Evolutionary conservation across 2,888 invertebrate species (phyloP).

Genomic region (Colostygia pectinataria): DNA sequence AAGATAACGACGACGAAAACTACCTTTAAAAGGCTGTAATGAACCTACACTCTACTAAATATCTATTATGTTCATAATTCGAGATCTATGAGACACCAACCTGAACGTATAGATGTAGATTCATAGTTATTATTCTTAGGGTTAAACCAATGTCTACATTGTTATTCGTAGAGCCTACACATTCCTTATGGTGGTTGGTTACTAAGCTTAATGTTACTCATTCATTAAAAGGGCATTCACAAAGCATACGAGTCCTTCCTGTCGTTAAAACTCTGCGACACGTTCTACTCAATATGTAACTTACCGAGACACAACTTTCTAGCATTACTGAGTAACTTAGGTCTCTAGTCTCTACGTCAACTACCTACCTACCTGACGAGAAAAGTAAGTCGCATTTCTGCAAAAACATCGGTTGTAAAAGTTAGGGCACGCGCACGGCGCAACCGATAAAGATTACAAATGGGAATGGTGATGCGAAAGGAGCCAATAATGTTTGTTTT

Average conservation of each 20-base stretch:
- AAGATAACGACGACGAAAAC: background rate
- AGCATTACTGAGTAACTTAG: slow-evolving; percentile 41
- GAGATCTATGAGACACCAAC: too few relatives aligned
- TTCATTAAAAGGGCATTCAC: slow-evolving; percentile 68
- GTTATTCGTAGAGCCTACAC: slow-evolving; percentile 53
- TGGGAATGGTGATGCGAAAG: slow-evolving; percentile 44
- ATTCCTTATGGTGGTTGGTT: slow-evolving; percentile 52
- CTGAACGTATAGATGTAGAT: too few relatives aligned
- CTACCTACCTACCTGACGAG: slow-evolving; percentile 31
- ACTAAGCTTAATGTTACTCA: slow-evolving; percentile 57
- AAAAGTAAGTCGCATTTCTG: slow-evolving; percentile 9
- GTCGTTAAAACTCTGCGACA: slow-evolving; percentile 30
- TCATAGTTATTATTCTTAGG: too few relatives aligned
- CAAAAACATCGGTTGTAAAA: background rate
- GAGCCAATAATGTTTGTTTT: slow-evolving; percentile 65
- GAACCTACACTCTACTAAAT: too few relatives aligned
- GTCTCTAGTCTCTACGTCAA: slow-evolving; percentile 1
- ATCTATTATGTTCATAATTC: too few relatives aligned
- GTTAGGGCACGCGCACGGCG: slow-evolving; percentile 2
- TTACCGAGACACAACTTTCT: slow-evolving; percentile 46
- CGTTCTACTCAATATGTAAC: slow-evolving; percentile 10
- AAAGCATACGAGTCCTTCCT: slow-evolving; percentile 60
- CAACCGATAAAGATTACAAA: slow-evolving; percentile 51
- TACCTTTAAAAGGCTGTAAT: too few relatives aligned
- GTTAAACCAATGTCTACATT: slow-evolving; percentile 43